phyloP scores from a whole-genome alignment of 2,113 vertebrate species.

The Atherinomorus stipes region DNA sequence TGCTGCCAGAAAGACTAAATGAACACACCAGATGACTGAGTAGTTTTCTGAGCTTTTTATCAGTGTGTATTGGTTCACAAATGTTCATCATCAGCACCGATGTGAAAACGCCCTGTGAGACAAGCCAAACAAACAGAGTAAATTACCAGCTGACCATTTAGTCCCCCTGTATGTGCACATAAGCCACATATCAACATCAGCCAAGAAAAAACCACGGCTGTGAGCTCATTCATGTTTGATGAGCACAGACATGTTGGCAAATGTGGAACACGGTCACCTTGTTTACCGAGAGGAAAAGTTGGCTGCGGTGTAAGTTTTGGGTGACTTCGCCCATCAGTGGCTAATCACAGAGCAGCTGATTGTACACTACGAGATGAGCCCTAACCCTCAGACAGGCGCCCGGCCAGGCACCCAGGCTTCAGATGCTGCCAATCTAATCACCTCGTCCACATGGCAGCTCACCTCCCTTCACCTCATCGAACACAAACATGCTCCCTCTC shows the following conservation, averaged over 20 bases:
- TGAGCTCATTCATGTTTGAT: constrained; percentile 56
- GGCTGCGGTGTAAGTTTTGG: constrained; percentile 44
- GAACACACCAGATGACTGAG: background rate
- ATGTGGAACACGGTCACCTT: constrained; percentile 71
- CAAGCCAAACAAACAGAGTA: constrained; percentile 1
- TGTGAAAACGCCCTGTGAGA: background rate
- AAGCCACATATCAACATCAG: constrained; percentile 13
- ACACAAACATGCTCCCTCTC: constrained; percentile 25
- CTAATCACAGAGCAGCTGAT: constrained; percentile 60
- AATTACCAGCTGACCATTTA: constrained; percentile 25
- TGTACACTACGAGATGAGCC: constrained; percentile 56
- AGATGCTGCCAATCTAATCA: constrained; percentile 70
- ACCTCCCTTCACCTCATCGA: constrained; percentile 43
- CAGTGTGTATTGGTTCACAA: constrained; percentile 10
- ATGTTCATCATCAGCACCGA: constrained; percentile 4
- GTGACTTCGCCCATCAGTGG: constrained; percentile 59
- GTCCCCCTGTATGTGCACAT: constrained; percentile 16
- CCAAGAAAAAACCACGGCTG: constrained; percentile 30
- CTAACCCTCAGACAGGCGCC: constrained; percentile 57
- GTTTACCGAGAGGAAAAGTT: constrained; percentile 63
- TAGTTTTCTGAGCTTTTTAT: background rate
- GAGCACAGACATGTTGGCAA: constrained; percentile 54
- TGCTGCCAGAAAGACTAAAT: constrained; percentile 1
- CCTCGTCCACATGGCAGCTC: constrained; percentile 65
- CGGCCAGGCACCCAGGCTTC: constrained; percentile 46